Base-by-base conservation (phyloP, 2,113 vertebrate genomes). In the Callopanchax toddi region DNA sequence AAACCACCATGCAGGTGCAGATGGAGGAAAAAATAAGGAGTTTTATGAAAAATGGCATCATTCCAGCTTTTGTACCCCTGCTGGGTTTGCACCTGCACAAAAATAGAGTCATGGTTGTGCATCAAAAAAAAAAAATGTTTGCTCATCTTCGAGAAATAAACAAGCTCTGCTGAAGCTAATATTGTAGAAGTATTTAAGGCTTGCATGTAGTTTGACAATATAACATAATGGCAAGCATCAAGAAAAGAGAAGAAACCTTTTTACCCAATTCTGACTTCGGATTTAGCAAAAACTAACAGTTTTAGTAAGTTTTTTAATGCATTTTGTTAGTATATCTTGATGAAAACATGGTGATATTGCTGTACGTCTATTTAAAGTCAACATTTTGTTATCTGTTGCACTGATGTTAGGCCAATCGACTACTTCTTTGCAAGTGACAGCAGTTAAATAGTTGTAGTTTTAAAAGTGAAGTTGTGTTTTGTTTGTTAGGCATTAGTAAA, bases 31-130 rank as follows among this genome's bases (percentile, higher is more conserved):
- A 51, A 51, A 50, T n/a, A 7, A 26, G 5, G 8, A 32, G 25
- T 18, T 32, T 51, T 51, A 32, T 51, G 7, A 64, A 49, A 76
- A 60, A 45, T 52, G 13, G n/a, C 45, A 51, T 46, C 0, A 4
- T 6, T 2, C 18, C 29, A 26, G 26, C 17, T 22, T 48, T 40
- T 51, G 8, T 20, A 60, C 26, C 43, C 49, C 48, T 61, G 17
- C 74, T 58, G 46, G 1, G 50, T 53, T 65, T 70, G n/a, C 7
- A 11, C 32, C 16, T 39, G 43, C 4, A 53, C 10, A 60, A n/a
- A 50, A 52, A n/a, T 34, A 60, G 18, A 26, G 29, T 12, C 22
- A 37, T 71, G 32, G 18, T 44, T 20, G 12, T 45, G 12, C 22
- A 37, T 17, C 2, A 29, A 37, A 59, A 43, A 3, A 59, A 43